phyloP scores from a whole-genome alignment of 1,140 invertebrate species.

The Drosophila trapezifrons region DNA sequence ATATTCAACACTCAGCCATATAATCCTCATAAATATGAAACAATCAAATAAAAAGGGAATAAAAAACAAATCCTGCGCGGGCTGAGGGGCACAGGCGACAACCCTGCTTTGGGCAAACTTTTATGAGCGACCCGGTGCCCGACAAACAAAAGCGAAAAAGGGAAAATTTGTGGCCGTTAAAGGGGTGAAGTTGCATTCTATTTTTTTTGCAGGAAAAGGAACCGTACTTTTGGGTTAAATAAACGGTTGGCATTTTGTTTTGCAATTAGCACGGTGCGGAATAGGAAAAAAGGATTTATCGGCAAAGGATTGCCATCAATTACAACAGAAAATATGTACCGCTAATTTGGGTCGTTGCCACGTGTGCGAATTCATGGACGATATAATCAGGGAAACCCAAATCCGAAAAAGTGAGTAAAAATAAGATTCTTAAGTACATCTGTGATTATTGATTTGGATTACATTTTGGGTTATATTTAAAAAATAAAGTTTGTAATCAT shows the following conservation, averaged over 20 bases:
- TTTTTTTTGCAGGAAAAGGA: slow-evolving; percentile 42
- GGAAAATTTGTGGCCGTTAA: slow-evolving; percentile 52
- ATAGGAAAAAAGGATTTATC: slow-evolving; percentile 32
- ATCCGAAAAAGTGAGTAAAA: background rate
- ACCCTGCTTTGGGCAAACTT: slow-evolving; percentile 42
- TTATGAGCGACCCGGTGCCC: slow-evolving; percentile 36
- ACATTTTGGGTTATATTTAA: background rate
- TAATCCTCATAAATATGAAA: slow-evolving; percentile 82
- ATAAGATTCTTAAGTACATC: background rate
- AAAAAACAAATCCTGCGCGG: slow-evolving; percentile 33
- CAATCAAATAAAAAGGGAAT: slow-evolving; percentile 77
- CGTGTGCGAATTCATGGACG: background rate
- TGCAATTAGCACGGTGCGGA: slow-evolving; percentile 48
- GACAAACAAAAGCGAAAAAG: slow-evolving; percentile 48
- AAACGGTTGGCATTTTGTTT: slow-evolving; percentile 66
- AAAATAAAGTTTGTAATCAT: background rate
- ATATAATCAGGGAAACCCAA: background rate
- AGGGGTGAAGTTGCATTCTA: slow-evolving; percentile 55
- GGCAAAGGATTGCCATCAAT: slow-evolving; percentile 40
- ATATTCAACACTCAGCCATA: slow-evolving; percentile 61
- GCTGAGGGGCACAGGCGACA: slow-evolving; percentile 26
- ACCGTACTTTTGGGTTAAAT: slow-evolving; percentile 52
- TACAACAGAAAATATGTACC: slow-evolving; percentile 36
- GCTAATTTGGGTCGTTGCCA: slow-evolving; percentile 13
- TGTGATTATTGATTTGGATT: background rate